Evolutionary conservation across 2,113 vertebrate species (phyloP), one percentile per base, ranked within the genome.

Genomic region (Anolis sagrei): DNA sequence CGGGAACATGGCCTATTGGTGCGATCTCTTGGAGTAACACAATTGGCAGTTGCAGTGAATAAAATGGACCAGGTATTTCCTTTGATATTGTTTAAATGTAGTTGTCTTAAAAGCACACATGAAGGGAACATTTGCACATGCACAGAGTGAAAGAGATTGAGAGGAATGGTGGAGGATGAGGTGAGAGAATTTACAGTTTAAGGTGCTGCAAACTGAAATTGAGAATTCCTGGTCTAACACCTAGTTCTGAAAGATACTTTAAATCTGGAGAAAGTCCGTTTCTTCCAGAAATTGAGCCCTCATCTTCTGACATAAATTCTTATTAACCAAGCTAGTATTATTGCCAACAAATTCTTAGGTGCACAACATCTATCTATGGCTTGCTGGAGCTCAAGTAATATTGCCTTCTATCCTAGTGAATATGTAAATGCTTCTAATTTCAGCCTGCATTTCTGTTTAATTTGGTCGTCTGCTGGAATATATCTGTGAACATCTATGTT

Each of bases 21-120:
- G 83, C 97, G 99, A 1, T 99, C 99, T 79, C 97, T 99, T 11
- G 98, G 99, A n/a, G 98, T 99, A 89, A 99, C 98, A 4, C 99
- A 99, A 91, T 96, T 99, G 77, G 98, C 97, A 68, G 98, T 99
- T 85, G 98, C 98, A 9, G 96, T 99, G 93, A 99, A 99, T 95
- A 99, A 99, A 95, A 99, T 99, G 98, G 99, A 99, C 93, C 98
- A 98, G 97, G 98, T 99, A 97, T 51, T 14, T 1, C 0, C 19
- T 81, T 89, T 81, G 8, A 25, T 72, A 74, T 82, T 36, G 5
- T 27, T 72, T 61, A 69, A 5, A 54, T 34, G 19, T 79, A 91
- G 4, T 1, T 83, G 61, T 83, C 27, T 16, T 54, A 58, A 23
- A 62, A 83, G 25, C n/a, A 32, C 1, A 21, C 39, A 25, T 48